Evolutionary conservation across 1,140 invertebrate species (phyloP), one percentile per base, ranked within the genome.

Genomic region (Belonocnema kinseyi): DNA sequence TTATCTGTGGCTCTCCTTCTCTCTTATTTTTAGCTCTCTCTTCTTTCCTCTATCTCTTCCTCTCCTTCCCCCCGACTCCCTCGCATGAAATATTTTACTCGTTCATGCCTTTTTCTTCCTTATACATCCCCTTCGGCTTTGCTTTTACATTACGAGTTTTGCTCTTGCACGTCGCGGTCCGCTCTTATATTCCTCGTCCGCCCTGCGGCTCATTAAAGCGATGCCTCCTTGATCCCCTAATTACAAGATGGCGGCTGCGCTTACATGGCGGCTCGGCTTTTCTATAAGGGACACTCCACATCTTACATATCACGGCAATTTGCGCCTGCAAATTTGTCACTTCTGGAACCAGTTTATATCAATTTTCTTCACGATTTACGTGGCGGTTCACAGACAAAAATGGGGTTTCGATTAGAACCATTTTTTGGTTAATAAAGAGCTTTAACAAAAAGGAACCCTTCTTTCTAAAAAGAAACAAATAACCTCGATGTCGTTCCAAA

Each of bases 221-320:
- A 88, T 88, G 85, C 85, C 85, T 90, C 77, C 86, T 89, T 90
- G 88, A 90, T 89, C 85, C 84, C 82, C 86, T 90, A 91, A 91
- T 91, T 91, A 87, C 88, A 90, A 90, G 87, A 91, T 90, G 90
- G 90, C 87, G 86, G 82, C 56, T 80, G 82, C 85, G 88, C 77
- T 75, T 87, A 84, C 85, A 88, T 88, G 88, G 85, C 88, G 83
- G 56, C 21, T 66, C 46, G 7, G 17, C 54, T 54, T 61, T 53
- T 46, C 70, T 76, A 46, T 26, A 66, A 66, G 40, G 40, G 26
- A 66, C 61, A 40, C 14, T 16, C 40, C 53, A 77, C 54, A 78
- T 33, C n/a, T 46, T 46, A 46, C 40, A 46, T 73, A 58, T 77
- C 72, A 54, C 19, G 46, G n/a, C 8, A 56, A 70, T 33, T 73